These are phyloP conservation scores for Leptinotarsa peninsularis DNA, from an alignment of 2,888 invertebrate species.

Conservation along the genomic window DNA sequence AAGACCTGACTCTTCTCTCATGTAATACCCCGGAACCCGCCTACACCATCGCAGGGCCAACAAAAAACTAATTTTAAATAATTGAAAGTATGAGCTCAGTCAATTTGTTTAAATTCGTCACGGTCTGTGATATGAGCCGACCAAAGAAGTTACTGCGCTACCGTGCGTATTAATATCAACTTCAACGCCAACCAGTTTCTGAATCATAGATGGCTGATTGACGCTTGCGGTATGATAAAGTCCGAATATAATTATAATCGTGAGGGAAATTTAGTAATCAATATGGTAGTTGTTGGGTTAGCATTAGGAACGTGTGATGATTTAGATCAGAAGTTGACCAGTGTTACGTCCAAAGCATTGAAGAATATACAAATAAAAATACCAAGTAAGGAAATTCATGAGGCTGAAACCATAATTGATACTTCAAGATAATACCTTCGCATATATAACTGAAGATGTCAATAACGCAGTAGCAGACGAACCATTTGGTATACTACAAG, in stretches of 20 bases:
- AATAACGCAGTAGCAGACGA: too few relatives aligned
- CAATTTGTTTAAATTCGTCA: slow-evolving; percentile 65
- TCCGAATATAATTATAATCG: neutral
- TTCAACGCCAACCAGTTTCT: slow-evolving; percentile 15
- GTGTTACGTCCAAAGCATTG: too few relatives aligned
- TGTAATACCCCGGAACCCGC: neutral
- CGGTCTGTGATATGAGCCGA: slow-evolving; percentile 51
- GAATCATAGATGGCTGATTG: slow-evolving; percentile 8
- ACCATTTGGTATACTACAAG: too few relatives aligned
- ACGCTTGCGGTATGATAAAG: neutral
- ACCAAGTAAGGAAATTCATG: too few relatives aligned
- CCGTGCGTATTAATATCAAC: slow-evolving; percentile 33
- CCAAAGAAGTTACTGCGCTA: slow-evolving; percentile 30
- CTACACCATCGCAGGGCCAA: neutral
- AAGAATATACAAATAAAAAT: too few relatives aligned
- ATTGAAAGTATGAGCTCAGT: slow-evolving; percentile 62
- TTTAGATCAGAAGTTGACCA: neutral
- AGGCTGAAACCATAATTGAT: too few relatives aligned
- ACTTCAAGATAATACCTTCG: too few relatives aligned
- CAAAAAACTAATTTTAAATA: slow-evolving; percentile 62
- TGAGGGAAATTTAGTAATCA: neutral
- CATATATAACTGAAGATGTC: too few relatives aligned
- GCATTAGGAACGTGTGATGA: neutral
- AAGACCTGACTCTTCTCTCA: neutral
- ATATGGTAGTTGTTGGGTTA: neutral